Evolutionary conservation across 2,113 vertebrate species (phyloP).

Genomic region (Rhinogobius similis): DNA sequence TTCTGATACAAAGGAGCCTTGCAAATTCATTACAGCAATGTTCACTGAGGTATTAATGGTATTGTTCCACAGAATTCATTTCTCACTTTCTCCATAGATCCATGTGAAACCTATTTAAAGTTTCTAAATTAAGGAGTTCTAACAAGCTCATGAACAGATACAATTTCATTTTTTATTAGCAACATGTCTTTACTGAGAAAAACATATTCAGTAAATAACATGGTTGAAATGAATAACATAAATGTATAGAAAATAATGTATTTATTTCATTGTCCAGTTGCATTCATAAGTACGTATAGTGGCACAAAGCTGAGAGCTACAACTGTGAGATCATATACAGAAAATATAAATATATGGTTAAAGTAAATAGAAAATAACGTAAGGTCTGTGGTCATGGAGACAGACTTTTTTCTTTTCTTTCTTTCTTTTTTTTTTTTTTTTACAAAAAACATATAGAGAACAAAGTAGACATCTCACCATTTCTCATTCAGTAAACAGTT

Average conservation of each 20-base stretch:
- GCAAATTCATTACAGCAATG: background rate
- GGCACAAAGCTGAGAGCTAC: constrained; percentile 35
- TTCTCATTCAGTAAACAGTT: constrained; percentile 6
- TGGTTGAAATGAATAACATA: background rate
- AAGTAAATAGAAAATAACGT: background rate
- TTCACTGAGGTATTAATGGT: background rate
- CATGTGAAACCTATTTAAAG: background rate
- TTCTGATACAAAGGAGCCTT: background rate
- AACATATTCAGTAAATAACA: background rate
- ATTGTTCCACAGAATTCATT: background rate
- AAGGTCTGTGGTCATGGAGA: background rate
- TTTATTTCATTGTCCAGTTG: constrained; percentile 57
- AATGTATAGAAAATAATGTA: constrained; percentile 43
- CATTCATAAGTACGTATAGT: constrained; percentile 24
- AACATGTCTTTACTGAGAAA: too few relatives aligned
- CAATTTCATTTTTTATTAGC: too few relatives aligned
- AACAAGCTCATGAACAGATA: background rate
- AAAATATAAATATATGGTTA: constrained; percentile 7
- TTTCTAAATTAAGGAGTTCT: background rate
- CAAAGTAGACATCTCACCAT: constrained; percentile 24
- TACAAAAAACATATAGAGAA: background rate
- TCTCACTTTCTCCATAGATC: background rate
- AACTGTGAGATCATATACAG: constrained; percentile 10
- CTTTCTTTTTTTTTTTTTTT: too few relatives aligned
- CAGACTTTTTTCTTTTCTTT: too few relatives aligned